A percentile compares a stretch with the other conserved stretches of the same genome.
These are phyloP conservation scores for Aldrovandia affinis DNA, from an alignment of 2,797 vertebrate species.

Conservation along the genomic window DNA sequence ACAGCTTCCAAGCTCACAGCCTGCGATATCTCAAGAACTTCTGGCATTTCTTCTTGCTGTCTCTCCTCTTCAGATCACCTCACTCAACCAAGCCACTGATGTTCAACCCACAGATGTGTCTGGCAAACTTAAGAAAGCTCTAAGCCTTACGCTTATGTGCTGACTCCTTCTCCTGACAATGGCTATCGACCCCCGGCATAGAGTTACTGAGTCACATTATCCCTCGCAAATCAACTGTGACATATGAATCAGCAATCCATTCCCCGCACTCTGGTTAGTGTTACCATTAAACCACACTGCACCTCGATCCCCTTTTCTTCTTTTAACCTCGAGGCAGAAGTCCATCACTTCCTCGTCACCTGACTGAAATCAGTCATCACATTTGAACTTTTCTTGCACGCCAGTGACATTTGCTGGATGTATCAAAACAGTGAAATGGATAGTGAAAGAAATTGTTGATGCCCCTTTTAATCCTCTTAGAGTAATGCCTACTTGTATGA, in stretches of 20 bases:
- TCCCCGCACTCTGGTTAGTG: conserved; percentile 40
- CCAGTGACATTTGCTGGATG: conserved; percentile 48
- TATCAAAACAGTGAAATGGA: conserved; percentile 49
- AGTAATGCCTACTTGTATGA: background rate
- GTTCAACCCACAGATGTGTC: background rate
- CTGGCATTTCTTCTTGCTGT: background rate
- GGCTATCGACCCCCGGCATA: conserved; percentile 44
- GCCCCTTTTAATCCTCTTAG: conserved; percentile 14
- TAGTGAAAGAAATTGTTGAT: conserved; percentile 53
- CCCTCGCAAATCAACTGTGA: conserved; percentile 32
- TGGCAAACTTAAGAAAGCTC: conserved; percentile 27
- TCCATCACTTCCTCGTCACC: conserved; percentile 28
- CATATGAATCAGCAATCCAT: conserved; percentile 45
- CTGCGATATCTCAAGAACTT: conserved; percentile 7
- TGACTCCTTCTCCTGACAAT: conserved; percentile 52
- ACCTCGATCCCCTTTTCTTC: background rate
- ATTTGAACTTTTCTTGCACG: conserved; percentile 31
- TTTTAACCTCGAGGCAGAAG: background rate
- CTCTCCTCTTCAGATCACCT: background rate
- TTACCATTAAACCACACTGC: conserved; percentile 21
- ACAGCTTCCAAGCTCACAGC: background rate
- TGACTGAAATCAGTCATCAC: conserved; percentile 29
- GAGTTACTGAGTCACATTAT: conserved; percentile 49
- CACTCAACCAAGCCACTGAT: conserved; percentile 24
- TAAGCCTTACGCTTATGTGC: conserved; percentile 9